phyloP scores from a whole-genome alignment of 2,797 vertebrate genomes.

The Neopelma chrysocephalum region DNA sequence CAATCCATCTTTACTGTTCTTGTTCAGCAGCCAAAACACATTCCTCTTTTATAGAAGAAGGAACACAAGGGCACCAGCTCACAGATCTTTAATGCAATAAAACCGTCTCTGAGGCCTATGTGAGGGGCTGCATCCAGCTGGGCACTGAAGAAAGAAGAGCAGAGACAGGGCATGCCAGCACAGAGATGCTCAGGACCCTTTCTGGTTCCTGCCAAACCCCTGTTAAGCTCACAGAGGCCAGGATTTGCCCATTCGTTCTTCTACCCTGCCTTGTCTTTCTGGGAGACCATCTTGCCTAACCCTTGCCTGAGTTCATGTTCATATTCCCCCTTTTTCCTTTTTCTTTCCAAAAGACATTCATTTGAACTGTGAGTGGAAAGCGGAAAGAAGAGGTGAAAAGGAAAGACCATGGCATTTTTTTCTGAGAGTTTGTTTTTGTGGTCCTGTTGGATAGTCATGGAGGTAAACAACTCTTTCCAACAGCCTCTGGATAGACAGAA shows the following conservation, averaged over 20 bases:
- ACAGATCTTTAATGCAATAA: not conserved
- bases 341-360: not conserved
- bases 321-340: not conserved
- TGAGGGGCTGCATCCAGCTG: not conserved
- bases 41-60: slow-evolving; percentile 36
- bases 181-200: not conserved
- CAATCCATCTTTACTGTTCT: slow-evolving; percentile 34
- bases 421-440: not conserved
- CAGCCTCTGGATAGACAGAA: not conserved
- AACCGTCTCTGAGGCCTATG: not conserved
- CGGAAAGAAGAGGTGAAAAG: not conserved
- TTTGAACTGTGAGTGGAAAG: not conserved
- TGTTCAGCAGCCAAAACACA: slow-evolving; percentile 48
- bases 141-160: not conserved
- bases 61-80: slow-evolving; percentile 33
- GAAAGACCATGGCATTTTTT: not conserved
- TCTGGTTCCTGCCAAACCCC: not conserved
- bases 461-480: not conserved
- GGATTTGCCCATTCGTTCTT: not conserved
- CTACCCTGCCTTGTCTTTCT: not conserved
- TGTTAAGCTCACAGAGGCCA: not conserved
- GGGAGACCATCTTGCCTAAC: not conserved
- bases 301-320: not conserved
- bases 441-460: not conserved
- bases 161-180: not conserved